These are phyloP conservation scores for Lepidurus apus DNA, from an alignment of 1,140 invertebrate genomes.

Conservation along the genomic window DNA sequence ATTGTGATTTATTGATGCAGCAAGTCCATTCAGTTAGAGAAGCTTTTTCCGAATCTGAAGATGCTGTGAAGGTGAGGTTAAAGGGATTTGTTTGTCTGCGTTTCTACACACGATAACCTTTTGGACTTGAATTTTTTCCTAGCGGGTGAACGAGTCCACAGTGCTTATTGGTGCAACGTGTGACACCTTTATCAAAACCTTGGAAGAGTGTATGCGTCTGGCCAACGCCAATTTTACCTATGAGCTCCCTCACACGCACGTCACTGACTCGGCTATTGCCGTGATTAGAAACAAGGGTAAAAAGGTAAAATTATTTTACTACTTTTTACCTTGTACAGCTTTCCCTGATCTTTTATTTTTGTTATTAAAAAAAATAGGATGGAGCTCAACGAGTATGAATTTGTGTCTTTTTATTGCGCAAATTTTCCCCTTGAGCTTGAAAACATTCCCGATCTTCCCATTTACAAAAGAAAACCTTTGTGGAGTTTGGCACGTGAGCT, in stretches of 20 bases:
- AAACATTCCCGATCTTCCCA: not conserved
- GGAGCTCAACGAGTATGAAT: not conserved
- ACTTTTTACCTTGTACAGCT: not conserved
- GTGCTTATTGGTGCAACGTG: conserved; percentile 67
- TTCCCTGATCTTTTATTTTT: no score
- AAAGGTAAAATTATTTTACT: not conserved
- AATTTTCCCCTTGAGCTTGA: not conserved
- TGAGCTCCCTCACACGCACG: conserved; percentile 45
- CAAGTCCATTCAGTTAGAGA: conserved; percentile 72
- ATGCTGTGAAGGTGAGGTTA: conserved; percentile 55
- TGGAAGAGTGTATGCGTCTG: conserved; percentile 72
- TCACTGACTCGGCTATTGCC: conserved; percentile 42
- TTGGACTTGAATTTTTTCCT: conserved; percentile 35
- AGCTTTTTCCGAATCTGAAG: conserved; percentile 54
- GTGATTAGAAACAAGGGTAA: conserved; percentile 12
- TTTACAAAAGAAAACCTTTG: not conserved
- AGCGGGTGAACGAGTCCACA: conserved; percentile 71
- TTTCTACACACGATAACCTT: conserved; percentile 20
- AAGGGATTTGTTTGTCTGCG: not conserved
- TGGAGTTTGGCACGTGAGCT: not conserved
- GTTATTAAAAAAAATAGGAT: not conserved
- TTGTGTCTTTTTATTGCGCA: not conserved
- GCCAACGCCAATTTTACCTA: conserved; percentile 51
- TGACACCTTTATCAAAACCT: conserved; percentile 73
- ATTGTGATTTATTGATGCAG: conserved; percentile 77